These are phyloP conservation scores for Yponomeuta cagnagella DNA, from an alignment of 2,888 invertebrate genomes.

Conservation along the genomic window DNA sequence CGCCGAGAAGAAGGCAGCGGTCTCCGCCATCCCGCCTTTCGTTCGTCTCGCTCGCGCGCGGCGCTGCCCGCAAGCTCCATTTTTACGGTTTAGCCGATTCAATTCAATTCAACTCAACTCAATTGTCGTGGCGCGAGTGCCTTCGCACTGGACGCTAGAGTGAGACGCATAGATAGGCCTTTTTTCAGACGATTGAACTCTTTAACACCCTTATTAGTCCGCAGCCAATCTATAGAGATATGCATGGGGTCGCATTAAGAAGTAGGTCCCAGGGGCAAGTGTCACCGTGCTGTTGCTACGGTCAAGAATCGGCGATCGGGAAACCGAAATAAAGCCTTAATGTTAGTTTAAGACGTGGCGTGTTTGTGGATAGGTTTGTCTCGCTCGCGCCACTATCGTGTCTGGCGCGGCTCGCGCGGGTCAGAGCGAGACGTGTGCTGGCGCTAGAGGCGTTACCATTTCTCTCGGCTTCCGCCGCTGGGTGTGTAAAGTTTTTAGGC, in stretches of 20 bases:
- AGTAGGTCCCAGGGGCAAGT: constrained; percentile 25
- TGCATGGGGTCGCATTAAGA: constrained; percentile 22
- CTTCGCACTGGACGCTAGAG: constrained; percentile 72
- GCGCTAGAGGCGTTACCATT: constrained; percentile 62
- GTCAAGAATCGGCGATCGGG: constrained; percentile 57
- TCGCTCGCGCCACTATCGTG: constrained; percentile 70
- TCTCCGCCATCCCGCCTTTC: constrained; percentile 71
- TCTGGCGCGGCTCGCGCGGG: constrained; percentile 39
- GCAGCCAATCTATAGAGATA: neutral
- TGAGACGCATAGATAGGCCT: constrained; percentile 61
- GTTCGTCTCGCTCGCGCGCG: constrained; percentile 70
- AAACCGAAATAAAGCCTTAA: constrained; percentile 67
- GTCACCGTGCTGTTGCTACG: constrained; percentile 19
- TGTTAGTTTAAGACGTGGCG: constrained; percentile 66
- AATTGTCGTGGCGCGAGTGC: constrained; percentile 73
- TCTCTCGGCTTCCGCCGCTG: constrained; percentile 57
- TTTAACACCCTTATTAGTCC: constrained; percentile 27
- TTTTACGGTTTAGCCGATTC: constrained; percentile 74
- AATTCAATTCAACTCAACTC: constrained; percentile 76
- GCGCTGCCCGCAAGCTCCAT: constrained; percentile 67
- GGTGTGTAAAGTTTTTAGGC: constrained; percentile 76
- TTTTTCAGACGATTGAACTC: constrained; percentile 40
- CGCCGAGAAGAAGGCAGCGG: constrained; percentile 74
- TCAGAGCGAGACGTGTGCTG: constrained; percentile 58
- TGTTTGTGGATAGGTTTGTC: constrained; percentile 51